Evolutionary conservation across 2,797 vertebrate species (phyloP).

Genomic region (Peromyscus nudipes): DNA sequence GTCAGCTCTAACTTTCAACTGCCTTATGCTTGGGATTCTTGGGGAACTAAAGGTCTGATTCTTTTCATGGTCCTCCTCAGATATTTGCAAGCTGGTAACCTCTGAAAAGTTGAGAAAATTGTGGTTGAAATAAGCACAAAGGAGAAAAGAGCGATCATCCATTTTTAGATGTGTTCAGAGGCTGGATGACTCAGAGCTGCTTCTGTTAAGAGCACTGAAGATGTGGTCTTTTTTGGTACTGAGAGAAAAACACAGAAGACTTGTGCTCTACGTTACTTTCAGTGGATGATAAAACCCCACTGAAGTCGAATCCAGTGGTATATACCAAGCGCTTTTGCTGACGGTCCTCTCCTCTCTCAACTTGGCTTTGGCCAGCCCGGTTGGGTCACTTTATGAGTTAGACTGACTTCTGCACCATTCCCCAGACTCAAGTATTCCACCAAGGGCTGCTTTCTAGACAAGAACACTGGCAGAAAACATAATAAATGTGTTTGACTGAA

Average conservation of each 20-base stretch:
- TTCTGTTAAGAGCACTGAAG: conserved; percentile 73
- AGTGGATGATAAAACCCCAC: conserved; percentile 25
- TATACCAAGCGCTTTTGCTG: conserved; percentile 5
- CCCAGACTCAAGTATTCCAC: conserved; percentile 24
- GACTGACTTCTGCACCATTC: neutral
- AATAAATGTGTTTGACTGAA: neutral
- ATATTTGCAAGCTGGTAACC: conserved; percentile 76
- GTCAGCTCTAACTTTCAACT: conserved; percentile 17
- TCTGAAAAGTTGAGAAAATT: conserved; percentile 76
- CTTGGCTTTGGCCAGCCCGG: neutral
- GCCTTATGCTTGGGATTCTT: conserved; percentile 3
- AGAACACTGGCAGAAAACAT: neutral
- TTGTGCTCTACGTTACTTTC: conserved; percentile 48
- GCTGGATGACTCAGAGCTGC: conserved; percentile 75
- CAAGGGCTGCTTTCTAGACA: conserved; percentile 14
- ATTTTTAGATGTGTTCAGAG: conserved; percentile 81
- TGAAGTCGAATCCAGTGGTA: neutral
- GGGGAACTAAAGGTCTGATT: conserved; percentile 67
- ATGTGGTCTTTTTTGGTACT: conserved; percentile 70
- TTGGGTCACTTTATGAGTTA: neutral
- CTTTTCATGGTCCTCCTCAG: conserved; percentile 57
- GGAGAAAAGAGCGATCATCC: conserved; percentile 70
- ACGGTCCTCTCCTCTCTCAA: neutral
- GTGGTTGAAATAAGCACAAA: conserved; percentile 69
- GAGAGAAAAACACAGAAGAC: conserved; percentile 61